Conservation (phyloP, 2,888 invertebrate species). For the Eledone cirrhosa region DNA sequence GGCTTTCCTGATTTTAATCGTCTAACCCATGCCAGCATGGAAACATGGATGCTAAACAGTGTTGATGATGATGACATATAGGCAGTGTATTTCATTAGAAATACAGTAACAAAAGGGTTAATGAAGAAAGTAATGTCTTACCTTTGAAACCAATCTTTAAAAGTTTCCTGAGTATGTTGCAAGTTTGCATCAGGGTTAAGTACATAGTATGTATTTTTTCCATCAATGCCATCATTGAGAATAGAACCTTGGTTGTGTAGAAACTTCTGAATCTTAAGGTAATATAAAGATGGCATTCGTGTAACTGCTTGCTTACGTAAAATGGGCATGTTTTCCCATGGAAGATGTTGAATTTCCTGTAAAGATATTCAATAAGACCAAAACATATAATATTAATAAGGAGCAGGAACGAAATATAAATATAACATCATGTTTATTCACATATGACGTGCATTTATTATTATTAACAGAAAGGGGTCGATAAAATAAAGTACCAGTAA, state of each 20-base stretch:
- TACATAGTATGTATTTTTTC: slow-evolving; percentile 72
- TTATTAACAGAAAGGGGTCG: no score
- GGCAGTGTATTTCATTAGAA: no score
- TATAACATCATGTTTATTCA: no score
- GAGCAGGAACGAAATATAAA: no score
- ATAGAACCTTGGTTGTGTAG: slow-evolving; percentile 43
- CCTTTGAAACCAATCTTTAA: slow-evolving; percentile 59
- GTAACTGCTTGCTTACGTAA: slow-evolving; percentile 76
- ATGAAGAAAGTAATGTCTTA: slow-evolving; percentile 34
- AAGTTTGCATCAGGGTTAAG: slow-evolving; percentile 79
- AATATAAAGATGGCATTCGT: slow-evolving; percentile 75
- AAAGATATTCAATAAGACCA: slow-evolving; percentile 11
- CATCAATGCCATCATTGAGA: slow-evolving; percentile 64
- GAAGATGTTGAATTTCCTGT: slow-evolving; percentile 75
- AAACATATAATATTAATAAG: background rate
- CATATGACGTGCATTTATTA: no score
- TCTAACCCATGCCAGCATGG: no score
- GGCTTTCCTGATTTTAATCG: no score
- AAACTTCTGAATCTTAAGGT: slow-evolving; percentile 55
- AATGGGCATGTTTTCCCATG: slow-evolving; percentile 81
- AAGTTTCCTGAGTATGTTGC: slow-evolving; percentile 72
- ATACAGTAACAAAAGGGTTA: no score
- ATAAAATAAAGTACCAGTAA: no score
- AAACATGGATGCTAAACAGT: no score
- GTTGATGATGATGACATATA: no score